Evolutionary conservation across 2,113 vertebrate species (phyloP).

Genomic region (Hemichromis elongatus): DNA sequence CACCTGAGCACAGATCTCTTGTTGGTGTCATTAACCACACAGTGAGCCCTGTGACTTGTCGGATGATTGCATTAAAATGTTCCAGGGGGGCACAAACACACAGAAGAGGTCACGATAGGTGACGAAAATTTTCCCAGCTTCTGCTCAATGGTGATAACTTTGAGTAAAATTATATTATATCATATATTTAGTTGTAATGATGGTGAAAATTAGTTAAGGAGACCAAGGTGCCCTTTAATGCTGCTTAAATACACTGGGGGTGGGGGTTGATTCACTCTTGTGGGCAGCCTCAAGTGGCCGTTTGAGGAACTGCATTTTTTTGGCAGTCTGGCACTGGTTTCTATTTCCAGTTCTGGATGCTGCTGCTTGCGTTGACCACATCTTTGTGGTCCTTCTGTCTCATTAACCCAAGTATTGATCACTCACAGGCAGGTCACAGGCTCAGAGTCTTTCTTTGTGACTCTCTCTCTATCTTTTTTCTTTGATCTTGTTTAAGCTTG

Average conservation of each 20-base stretch:
- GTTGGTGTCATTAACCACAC: neutral
- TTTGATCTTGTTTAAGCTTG: neutral
- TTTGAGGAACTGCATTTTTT: neutral
- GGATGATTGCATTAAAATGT: neutral
- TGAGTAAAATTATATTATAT: neutral
- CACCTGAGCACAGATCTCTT: neutral
- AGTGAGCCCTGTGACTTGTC: neutral
- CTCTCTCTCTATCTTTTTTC: neutral
- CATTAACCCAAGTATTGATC: constrained; percentile 38
- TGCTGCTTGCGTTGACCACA: neutral
- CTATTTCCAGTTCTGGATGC: neutral
- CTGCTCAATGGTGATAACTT: neutral
- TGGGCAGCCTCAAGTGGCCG: neutral
- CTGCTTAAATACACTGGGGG: neutral
- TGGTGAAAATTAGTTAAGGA: neutral
- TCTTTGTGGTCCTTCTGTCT: constrained; percentile 13
- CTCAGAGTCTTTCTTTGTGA: neutral
- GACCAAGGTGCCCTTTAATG: neutral
- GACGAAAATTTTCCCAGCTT: neutral
- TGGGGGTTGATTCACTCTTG: neutral
- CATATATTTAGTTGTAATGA: neutral
- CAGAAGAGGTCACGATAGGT: neutral
- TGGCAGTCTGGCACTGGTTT: neutral
- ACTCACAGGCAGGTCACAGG: constrained; percentile 7
- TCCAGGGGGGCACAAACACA: neutral